Conservation (phyloP, 2,888 invertebrate genomes). For the Acleris cristana region DNA sequence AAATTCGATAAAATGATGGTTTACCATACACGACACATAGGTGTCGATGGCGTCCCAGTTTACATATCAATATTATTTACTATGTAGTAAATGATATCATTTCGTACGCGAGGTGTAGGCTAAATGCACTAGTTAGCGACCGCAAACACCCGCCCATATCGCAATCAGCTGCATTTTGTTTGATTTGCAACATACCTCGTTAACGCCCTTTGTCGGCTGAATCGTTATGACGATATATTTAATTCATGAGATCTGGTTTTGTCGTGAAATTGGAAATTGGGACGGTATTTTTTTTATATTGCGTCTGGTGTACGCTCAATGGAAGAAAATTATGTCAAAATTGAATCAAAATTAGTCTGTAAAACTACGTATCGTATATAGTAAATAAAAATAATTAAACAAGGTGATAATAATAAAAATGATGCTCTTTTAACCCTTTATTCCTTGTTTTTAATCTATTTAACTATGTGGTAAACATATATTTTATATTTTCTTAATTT, state of each 20-base stretch:
- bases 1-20: too few species aligned
- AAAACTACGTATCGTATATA: too few species aligned
- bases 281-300: too few species aligned
- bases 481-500: not conserved
- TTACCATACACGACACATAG: not conserved
- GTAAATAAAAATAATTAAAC: too few species aligned
- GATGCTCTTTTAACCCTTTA: too few species aligned
- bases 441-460: too few species aligned
- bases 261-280: not conserved
- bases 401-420: too few species aligned
- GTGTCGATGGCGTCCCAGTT: not conserved
- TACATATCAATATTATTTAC: slow-evolving; percentile 1
- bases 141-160: slow-evolving; percentile 34
- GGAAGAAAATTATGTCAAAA: too few species aligned
- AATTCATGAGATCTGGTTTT: slow-evolving; percentile 21
- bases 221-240: slow-evolving; percentile 27
- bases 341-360: too few species aligned
- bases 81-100: not conserved
- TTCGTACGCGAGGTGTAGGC: slow-evolving; percentile 7
- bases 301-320: too few species aligned
- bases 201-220: slow-evolving; percentile 25
- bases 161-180: slow-evolving; percentile 38
- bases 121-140: slow-evolving; percentile 35
- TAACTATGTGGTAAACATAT: too few species aligned
- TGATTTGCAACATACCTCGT: slow-evolving; percentile 35